A percentile compares a stretch with the other conserved stretches of the same genome.
These are phyloP conservation scores for Leptura quadrifasciata DNA, from an alignment of 2,888 invertebrate species.

Conservation along the genomic window DNA sequence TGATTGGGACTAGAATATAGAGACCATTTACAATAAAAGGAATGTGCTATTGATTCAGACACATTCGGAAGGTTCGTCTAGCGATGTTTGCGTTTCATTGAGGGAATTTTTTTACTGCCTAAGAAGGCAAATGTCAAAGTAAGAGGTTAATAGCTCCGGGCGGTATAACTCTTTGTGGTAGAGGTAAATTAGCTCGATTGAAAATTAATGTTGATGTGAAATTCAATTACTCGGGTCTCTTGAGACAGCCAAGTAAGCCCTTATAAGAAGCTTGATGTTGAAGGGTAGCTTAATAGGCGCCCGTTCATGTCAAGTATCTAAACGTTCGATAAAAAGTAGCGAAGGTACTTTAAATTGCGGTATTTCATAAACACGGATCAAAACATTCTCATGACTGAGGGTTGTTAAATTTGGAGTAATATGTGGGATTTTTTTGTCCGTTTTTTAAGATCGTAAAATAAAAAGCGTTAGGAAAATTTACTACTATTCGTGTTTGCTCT, in stretches of 20 bases:
- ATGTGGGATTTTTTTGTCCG: background rate
- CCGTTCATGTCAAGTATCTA: background rate
- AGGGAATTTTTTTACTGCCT: background rate
- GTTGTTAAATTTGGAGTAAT: no score
- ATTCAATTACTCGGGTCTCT: background rate
- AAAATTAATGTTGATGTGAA: background rate
- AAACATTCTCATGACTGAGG: no score
- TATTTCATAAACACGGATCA: no score
- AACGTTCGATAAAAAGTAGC: no score
- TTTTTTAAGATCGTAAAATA: background rate
- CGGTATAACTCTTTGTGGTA: background rate
- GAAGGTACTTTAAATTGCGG: no score
- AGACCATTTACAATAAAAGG: background rate
- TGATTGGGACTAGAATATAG: background rate
- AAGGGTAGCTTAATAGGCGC: background rate
- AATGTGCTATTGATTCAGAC: background rate
- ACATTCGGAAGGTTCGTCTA: background rate
- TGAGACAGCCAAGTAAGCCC: background rate
- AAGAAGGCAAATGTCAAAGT: background rate
- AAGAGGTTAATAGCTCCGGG: background rate
- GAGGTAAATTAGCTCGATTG: background rate
- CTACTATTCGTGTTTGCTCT: background rate
- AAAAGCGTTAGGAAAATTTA: background rate
- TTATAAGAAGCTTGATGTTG: background rate
- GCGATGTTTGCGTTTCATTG: background rate